Evolutionary conservation across 2,888 invertebrate species (phyloP), one percentile per base, ranked within the genome.

Genomic region (Agrochola lychnidis): DNA sequence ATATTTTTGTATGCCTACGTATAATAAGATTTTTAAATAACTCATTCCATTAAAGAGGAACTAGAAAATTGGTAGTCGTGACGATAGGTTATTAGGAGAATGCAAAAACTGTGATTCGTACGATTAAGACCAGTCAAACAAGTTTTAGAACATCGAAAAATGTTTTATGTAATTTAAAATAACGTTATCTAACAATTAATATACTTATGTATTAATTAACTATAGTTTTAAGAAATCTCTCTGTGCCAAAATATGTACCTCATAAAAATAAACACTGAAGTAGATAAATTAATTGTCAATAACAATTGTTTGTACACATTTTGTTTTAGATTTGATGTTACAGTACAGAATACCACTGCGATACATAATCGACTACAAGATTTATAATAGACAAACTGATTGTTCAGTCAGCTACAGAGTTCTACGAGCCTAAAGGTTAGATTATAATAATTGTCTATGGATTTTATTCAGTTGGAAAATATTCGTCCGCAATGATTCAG

Each of bases 231-330:
- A 96, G 96, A 94, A 97, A 97, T 97, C 97, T 97, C 97, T 97
- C 97, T 98, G 98, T 98, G 98, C 98, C 98, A 98, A 98, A 98
- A 98, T 97, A 97, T 97, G 98, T 98, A 98, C 98, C 98, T 98
- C 98, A 98, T 97, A 94, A 97, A 97, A 97, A 89, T 96, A 95
- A 94, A 95, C 94, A 93, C 91, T 93, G 94, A 94, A 94, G 92
- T 96, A 96, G 95, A 94, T 96, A 96, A 95, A 94, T 91, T 93
- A 94, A 95, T 94, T 93, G 92, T 92, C 92, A 91, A 92, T 90
- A 90, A 89, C 93, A 90, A 89, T 93, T 94, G 90, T 93, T 95
- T 94, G 88, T 92, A 92, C 91, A 93, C 92, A 91, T 92, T 91
- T 94, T 93, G 89, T 92, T 94, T 94, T 92, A 91, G 87, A 91